A percentile compares a stretch with the other conserved stretches of the same genome.
phyloP scores from a whole-genome alignment of 2,888 invertebrate species.

The Ceramica pisi region DNA sequence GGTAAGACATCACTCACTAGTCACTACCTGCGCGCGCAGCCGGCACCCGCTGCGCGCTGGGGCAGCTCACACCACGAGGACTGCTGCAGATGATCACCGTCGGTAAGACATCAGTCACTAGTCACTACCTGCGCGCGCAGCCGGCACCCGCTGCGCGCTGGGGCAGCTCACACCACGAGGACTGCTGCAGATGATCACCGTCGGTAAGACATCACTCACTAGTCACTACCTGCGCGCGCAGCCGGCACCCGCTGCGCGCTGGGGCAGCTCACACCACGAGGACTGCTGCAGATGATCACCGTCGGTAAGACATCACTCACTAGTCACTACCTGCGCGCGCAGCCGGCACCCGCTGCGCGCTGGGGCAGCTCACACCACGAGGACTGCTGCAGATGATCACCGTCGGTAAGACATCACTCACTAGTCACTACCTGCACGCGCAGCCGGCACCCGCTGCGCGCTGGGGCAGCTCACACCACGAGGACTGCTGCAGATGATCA shows the following conservation, averaged over 20 bases:
- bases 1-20: constrained; percentile 88
- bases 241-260: constrained; percentile 93
- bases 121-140: constrained; percentile 91
- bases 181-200: constrained; percentile 94
- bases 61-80: constrained; percentile 96
- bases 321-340: constrained; percentile 91
- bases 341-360: constrained; percentile 92
- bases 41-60: constrained; percentile 94
- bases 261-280: constrained; percentile 96
- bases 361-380: constrained; percentile 96
- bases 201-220: constrained; percentile 90
- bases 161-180: constrained; percentile 97
- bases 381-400: constrained; percentile 96
- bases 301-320: constrained; percentile 91
- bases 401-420: constrained; percentile 91
- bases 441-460: constrained; percentile 92
- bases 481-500: constrained; percentile 95
- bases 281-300: constrained; percentile 95
- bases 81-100: constrained; percentile 95
- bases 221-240: constrained; percentile 91
- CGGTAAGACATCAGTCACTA: constrained; percentile 88
- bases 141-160: constrained; percentile 93
- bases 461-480: constrained; percentile 96
- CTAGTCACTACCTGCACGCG: constrained; percentile 91
- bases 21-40: constrained; percentile 91